Base-by-base conservation (phyloP, 2,888 invertebrate species). In the Cactoblastis cactorum region DNA sequence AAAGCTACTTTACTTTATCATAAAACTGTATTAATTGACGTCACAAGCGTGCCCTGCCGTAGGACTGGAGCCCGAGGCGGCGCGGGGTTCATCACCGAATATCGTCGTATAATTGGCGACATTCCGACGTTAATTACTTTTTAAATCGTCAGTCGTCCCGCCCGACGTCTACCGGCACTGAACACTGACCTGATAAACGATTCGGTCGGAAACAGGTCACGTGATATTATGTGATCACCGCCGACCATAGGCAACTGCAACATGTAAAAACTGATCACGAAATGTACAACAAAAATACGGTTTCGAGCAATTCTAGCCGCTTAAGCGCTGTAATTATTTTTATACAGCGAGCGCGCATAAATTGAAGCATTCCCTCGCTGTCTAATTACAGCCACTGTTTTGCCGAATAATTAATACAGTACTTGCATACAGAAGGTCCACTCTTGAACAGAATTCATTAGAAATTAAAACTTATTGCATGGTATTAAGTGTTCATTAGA, bases 41-140 rank as follows among this genome's bases (percentile, higher is more conserved):
- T 52, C 41, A 50, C 45, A 41, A 45, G 15, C 37, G 11, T 15
- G 12, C 35, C 12, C 34, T 12, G 12, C 34, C 12, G 34, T 53
- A 49, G 58, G 55, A 50, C 48, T 24, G 49, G 18, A 22, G 49
- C 22, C 50, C 35, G n/a, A 34, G 43, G 37, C 35, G 50, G 33
- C 49, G 43, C 47, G 57, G 28, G 51, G 45, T 33, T 1, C 69
- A 71, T 72, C 71, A 71, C 65, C 72, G 73, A 71, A 72, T 74
- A 76, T 77, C 74, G 74, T 69, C 65, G 72, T 77, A 77, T 80
- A 80, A 80, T 82, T 80, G 80, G 77, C 74, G 64, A 62, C 63
- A 67, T 17, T 17, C 63, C 64, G 63, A 67, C 67, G 68, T 70
- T 78, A 79, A 80, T 82, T 80, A 75, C 77, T 68, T 76, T 80